These are phyloP conservation scores for Tursiops truncatus DNA, from an alignment of 2,113 vertebrate species.

Conservation along the genomic window DNA sequence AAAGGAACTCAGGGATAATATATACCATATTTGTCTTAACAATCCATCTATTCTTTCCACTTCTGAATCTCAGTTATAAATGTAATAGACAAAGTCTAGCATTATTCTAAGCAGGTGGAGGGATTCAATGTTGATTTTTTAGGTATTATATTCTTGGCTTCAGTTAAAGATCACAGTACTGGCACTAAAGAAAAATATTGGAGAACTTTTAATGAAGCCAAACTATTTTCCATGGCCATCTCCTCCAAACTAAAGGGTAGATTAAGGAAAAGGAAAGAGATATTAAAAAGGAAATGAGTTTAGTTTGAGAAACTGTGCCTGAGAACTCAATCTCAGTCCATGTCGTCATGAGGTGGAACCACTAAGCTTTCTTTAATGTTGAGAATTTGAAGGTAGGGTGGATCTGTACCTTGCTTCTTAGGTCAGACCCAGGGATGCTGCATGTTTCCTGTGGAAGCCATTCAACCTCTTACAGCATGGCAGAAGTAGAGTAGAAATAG, in stretches of 20 bases:
- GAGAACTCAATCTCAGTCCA: neutral
- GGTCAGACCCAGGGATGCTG: neutral
- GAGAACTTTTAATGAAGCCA: neutral
- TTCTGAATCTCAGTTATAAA: neutral
- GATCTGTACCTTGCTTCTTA: neutral
- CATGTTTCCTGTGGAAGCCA: neutral
- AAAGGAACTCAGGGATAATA: neutral
- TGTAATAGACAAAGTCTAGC: neutral
- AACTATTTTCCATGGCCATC: neutral
- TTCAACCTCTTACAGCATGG: neutral
- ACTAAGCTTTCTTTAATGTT: neutral
- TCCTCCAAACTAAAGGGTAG: neutral
- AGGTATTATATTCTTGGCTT: neutral
- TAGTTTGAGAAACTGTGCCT: neutral
- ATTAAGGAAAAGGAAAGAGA: neutral
- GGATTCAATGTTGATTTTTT: neutral
- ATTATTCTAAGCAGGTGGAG: neutral
- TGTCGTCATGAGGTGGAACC: neutral
- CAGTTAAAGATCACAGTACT: constrained; percentile 31
- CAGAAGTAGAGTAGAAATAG: neutral
- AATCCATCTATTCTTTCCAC: neutral
- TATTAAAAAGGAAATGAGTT: neutral
- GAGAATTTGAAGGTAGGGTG: neutral
- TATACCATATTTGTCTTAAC: neutral
- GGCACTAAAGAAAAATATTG: neutral